phyloP scores from a whole-genome alignment of 1,140 invertebrate genomes.

The Meteorus sp. region DNA sequence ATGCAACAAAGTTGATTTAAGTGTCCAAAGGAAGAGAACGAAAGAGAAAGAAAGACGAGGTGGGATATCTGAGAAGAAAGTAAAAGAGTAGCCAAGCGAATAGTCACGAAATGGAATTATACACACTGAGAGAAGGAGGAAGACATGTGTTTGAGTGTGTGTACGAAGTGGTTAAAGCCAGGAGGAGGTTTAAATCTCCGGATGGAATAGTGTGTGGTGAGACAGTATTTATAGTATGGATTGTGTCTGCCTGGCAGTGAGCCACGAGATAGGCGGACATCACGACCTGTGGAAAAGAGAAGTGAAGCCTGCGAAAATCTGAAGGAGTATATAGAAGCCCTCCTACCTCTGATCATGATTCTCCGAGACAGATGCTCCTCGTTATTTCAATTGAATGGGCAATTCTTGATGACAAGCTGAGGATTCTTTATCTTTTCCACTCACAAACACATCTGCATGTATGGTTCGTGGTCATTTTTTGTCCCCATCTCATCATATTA shows the following conservation, averaged over 20 bases:
- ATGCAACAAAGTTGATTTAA: background rate
- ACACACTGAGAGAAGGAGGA: too few species aligned
- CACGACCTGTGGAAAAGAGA: conserved; percentile 22
- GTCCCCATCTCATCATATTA: too few species aligned
- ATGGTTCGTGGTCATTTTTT: too few species aligned
- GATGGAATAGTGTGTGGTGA: conserved; percentile 34
- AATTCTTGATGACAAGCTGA: conserved; percentile 12
- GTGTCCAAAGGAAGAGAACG: background rate
- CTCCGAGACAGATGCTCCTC: background rate
- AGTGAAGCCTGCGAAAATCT: conserved; percentile 7
- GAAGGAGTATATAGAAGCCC: background rate
- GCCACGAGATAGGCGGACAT: conserved; percentile 38
- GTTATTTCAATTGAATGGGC: conserved; percentile 2
- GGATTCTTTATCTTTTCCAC: background rate
- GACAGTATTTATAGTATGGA: conserved; percentile 53
- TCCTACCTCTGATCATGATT: background rate
- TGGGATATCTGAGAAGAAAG: background rate
- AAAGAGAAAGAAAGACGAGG: background rate
- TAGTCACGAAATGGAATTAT: conserved; percentile 33
- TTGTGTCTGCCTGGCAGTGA: conserved; percentile 50
- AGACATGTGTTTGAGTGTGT: too few species aligned
- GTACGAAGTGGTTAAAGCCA: too few species aligned
- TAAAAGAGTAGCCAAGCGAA: conserved; percentile 27
- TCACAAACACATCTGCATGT: background rate
- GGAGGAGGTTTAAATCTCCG: conserved; percentile 26